These are phyloP conservation scores for Phyllotis vaccarum DNA, from an alignment of 2,797 vertebrate genomes.

Conservation along the genomic window DNA sequence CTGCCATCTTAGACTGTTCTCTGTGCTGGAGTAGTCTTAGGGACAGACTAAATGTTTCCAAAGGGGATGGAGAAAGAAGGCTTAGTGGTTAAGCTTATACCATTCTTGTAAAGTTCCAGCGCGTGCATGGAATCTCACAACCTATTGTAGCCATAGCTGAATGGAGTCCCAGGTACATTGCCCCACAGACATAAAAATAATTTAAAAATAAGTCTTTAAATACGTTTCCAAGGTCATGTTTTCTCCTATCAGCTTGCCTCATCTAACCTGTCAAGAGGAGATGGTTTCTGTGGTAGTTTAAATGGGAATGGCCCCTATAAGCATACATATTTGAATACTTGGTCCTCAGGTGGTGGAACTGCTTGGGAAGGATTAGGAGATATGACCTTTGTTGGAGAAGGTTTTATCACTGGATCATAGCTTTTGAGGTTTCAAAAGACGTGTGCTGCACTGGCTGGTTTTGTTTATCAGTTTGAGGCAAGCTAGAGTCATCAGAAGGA, in stretches of 20 bases:
- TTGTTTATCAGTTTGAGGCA: background rate
- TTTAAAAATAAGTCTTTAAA: background rate
- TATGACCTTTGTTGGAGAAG: background rate
- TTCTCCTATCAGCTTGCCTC: background rate
- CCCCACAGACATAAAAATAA: background rate
- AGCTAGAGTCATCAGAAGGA: background rate
- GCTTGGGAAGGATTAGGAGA: background rate
- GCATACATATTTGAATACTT: background rate
- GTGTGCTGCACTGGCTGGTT: background rate
- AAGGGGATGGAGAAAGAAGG: background rate
- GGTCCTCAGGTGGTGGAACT: background rate
- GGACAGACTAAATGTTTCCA: background rate
- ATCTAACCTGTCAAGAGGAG: background rate
- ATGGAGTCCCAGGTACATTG: background rate
- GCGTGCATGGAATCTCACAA: background rate
- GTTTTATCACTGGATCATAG: background rate
- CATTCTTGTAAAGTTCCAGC: background rate
- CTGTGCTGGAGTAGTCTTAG: background rate
- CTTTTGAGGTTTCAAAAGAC: background rate
- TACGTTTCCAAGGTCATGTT: background rate
- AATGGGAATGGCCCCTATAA: no score
- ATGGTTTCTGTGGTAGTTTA: background rate
- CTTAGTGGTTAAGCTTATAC: background rate
- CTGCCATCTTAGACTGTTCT: background rate
- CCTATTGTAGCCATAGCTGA: background rate